Conservation (phyloP, 2,113 vertebrate species). For the Gallinago paraguaiae region DNA sequence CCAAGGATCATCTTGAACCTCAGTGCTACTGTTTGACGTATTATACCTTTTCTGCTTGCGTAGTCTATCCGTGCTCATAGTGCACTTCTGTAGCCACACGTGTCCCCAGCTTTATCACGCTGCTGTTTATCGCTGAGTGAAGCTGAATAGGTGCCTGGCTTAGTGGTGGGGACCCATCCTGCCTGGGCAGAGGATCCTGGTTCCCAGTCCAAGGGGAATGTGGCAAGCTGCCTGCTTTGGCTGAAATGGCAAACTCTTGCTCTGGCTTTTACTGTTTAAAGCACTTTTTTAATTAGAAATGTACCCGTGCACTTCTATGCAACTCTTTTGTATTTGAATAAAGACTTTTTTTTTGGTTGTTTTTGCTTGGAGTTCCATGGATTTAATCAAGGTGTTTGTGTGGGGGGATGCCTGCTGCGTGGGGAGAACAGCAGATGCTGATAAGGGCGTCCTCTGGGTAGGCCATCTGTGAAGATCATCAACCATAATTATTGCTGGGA, state of each 20-base stretch:
- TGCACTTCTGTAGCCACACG: not conserved
- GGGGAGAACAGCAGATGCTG: not conserved
- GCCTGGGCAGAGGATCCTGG: not conserved
- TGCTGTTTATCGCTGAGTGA: not conserved
- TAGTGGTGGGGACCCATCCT: not conserved
- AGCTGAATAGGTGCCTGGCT: not conserved
- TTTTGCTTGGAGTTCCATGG: not conserved
- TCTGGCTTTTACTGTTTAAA: constrained; percentile 32
- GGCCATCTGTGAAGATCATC: not conserved
- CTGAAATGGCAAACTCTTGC: not conserved
- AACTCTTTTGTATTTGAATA: constrained; percentile 20
- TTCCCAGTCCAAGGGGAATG: not conserved
- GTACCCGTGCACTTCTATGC: not conserved
- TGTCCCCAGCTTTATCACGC: not conserved
- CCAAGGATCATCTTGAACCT: not conserved
- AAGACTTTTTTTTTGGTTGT: not conserved
- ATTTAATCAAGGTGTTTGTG: not conserved
- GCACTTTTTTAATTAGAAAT: constrained; percentile 22
- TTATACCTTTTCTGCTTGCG: not conserved
- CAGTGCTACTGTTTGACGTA: not conserved
- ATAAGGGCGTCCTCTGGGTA: not conserved
- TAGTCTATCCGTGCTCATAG: not conserved
- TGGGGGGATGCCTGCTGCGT: not conserved
- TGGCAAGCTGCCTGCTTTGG: not conserved
- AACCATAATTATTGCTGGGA: not conserved